Conservation (phyloP, 2,113 vertebrate species). For the Monarcha castaneiventris region DNA sequence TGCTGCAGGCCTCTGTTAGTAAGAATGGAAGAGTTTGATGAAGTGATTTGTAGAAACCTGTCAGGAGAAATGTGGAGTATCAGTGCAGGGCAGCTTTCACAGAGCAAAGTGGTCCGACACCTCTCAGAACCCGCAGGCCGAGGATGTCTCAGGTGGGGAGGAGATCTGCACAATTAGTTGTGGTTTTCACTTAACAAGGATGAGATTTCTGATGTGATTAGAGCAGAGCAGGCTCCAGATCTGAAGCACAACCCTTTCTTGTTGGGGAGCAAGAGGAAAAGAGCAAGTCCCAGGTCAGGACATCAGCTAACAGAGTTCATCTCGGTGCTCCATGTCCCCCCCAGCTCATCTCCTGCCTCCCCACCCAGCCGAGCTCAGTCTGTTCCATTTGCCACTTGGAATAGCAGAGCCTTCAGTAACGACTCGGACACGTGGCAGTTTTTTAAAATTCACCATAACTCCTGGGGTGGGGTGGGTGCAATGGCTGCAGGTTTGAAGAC, state of each 20-base stretch:
- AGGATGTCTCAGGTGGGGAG: too few relatives aligned
- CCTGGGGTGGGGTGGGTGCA: neutral
- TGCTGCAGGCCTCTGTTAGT: neutral
- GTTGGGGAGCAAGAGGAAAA: neutral
- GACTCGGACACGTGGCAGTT: neutral
- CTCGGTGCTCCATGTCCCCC: neutral
- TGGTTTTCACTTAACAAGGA: neutral
- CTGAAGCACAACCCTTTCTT: neutral
- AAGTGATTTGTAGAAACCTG: neutral
- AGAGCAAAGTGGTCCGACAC: neutral
- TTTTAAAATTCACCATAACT: neutral
- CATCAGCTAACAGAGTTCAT: neutral
- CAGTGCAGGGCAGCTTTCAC: neutral
- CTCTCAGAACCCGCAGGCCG: neutral
- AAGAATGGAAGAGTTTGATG: neutral
- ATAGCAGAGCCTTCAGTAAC: neutral
- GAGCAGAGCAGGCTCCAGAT: neutral
- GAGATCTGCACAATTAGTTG: neutral
- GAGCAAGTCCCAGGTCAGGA: neutral
- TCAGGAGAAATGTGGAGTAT: neutral
- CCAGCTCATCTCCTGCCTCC: neutral
- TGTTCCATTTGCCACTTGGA: neutral
- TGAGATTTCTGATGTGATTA: neutral
- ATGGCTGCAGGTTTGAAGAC: neutral
- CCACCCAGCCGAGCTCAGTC: neutral